A percentile compares a stretch with the other conserved stretches of the same genome.
phyloP scores from a whole-genome alignment of 1,140 invertebrate genomes.

The Drosophila auraria region DNA sequence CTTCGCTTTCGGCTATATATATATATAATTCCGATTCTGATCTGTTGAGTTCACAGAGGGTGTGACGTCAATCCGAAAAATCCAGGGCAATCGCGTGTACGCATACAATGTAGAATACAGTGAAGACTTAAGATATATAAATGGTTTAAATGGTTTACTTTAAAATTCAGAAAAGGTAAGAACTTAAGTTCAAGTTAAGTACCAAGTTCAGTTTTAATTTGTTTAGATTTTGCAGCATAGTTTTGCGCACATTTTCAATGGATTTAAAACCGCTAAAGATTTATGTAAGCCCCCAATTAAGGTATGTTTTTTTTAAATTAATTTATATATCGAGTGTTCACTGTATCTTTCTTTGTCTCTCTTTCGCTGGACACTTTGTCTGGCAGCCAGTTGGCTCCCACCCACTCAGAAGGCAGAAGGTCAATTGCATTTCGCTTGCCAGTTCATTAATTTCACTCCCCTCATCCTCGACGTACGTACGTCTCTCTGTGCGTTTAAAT shows the following conservation, averaged over 20 bases:
- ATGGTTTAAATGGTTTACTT: too few relatives aligned
- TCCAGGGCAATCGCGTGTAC: slow-evolving; percentile 65
- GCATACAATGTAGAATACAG: slow-evolving; percentile 28
- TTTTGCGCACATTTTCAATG: too few relatives aligned
- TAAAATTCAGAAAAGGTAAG: too few relatives aligned
- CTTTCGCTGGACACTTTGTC: slow-evolving; percentile 58
- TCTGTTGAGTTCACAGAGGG: slow-evolving; percentile 44
- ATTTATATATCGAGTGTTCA: neutral
- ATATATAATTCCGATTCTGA: slow-evolving; percentile 23
- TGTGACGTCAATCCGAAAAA: slow-evolving; percentile 75
- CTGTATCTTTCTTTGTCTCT: neutral
- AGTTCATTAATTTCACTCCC: slow-evolving; percentile 76
- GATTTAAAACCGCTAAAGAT: too few relatives aligned
- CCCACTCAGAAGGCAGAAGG: slow-evolving; percentile 68
- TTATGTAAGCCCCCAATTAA: neutral
- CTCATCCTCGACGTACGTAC: neutral
- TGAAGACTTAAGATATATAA: neutral
- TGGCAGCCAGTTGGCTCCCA: slow-evolving; percentile 42
- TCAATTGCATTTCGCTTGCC: slow-evolving; percentile 77
- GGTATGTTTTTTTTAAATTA: neutral
- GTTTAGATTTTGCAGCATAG: too few relatives aligned
- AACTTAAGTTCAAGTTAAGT: neutral
- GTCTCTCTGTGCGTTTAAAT: slow-evolving; percentile 44
- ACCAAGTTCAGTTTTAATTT: too few relatives aligned
- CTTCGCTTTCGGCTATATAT: slow-evolving; percentile 7